A percentile compares a stretch with the other conserved stretches of the same genome.
Conservation (phyloP, 2,888 invertebrate species). For the Drosophila sordidapex region DNA sequence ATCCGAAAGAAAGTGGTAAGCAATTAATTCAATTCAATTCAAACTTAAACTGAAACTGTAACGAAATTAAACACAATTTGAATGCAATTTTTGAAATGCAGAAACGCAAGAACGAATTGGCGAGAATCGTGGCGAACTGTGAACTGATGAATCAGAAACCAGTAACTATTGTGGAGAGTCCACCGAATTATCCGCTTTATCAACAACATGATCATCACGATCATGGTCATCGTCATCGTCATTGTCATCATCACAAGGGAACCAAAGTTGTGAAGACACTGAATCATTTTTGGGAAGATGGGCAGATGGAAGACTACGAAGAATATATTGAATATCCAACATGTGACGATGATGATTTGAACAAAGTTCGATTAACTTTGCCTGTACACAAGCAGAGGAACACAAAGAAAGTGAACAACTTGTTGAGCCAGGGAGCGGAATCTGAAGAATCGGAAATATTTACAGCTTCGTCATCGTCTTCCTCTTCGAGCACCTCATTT, state of each 20-base stretch:
- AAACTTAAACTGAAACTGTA: background rate
- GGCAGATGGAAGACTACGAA: slow-evolving; percentile 25
- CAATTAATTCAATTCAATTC: background rate
- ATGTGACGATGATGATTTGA: background rate
- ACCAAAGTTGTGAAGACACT: background rate
- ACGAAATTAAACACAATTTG: background rate
- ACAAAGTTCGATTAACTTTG: background rate
- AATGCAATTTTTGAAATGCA: background rate
- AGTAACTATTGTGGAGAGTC: background rate
- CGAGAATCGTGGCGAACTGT: slow-evolving; percentile 32
- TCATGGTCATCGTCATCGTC: background rate
- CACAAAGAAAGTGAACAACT: background rate
- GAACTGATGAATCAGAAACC: slow-evolving; percentile 5
- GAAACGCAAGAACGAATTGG: slow-evolving; percentile 50
- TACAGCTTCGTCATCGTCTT: background rate
- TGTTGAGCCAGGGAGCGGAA: background rate
- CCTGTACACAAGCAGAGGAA: background rate
- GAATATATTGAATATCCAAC: background rate
- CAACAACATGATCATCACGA: background rate
- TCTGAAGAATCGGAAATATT: slow-evolving; percentile 20
- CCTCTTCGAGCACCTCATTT: background rate
- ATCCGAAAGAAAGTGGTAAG: slow-evolving; percentile 37
- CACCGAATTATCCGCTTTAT: background rate
- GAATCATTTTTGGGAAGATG: rapidly evolving
- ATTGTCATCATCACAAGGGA: background rate